phyloP scores from a whole-genome alignment of 2,888 invertebrate species.

The Rotaria sp. region DNA sequence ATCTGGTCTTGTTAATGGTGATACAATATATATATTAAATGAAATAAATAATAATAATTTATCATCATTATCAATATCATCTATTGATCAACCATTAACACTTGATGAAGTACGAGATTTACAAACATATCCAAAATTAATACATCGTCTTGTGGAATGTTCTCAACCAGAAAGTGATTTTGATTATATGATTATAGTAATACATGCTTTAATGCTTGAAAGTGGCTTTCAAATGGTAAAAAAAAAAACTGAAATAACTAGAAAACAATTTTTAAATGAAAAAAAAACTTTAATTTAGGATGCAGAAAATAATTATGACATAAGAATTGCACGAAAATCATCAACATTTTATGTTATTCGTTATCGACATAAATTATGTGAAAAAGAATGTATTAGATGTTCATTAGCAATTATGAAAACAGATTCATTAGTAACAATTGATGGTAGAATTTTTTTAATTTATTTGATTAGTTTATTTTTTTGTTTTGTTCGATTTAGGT shows the following conservation, averaged over 20 bases:
- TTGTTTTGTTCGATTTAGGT: neutral
- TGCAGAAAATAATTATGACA: neutral
- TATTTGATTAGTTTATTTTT: neutral
- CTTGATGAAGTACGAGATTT: slow-evolving; percentile 9
- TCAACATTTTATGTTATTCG: slow-evolving; percentile 27
- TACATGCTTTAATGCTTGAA: slow-evolving; percentile 19
- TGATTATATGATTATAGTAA: neutral
- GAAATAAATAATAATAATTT: neutral
- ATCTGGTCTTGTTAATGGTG: neutral
- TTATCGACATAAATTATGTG: slow-evolving; percentile 29
- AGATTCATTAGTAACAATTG: neutral
- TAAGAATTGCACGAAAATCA: neutral
- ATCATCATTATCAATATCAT: neutral
- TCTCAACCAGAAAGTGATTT: neutral
- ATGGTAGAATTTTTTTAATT: neutral
- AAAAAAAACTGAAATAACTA: neutral
- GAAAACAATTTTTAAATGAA: neutral
- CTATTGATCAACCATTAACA: neutral
- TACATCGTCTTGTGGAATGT: neutral
- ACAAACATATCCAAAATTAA: neutral
- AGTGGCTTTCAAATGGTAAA: slow-evolving; percentile 23
- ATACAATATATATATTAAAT: slow-evolving; percentile 5
- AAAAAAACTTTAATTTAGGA: neutral
- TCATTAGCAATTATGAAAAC: slow-evolving; percentile 26
- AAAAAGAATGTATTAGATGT: neutral